phyloP scores from a whole-genome alignment of 2,797 vertebrate genomes.

The Epinephelus awoara region DNA sequence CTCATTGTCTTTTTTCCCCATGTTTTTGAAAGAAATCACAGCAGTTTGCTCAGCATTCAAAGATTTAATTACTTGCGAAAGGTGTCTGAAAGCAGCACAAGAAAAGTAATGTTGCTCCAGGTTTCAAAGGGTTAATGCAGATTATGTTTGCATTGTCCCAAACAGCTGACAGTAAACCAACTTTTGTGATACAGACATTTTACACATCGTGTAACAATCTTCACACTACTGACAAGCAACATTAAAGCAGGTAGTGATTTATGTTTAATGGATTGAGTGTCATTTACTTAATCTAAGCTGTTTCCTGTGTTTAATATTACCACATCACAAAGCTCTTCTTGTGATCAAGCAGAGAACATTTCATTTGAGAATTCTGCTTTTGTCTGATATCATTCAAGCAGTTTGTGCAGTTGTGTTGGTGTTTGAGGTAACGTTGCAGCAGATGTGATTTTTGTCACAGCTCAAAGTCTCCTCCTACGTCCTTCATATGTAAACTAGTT shows the following conservation, averaged over 20 bases:
- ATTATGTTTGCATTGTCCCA: background rate
- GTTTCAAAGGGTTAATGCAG: no score
- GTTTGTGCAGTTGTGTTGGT: background rate
- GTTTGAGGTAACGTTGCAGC: background rate
- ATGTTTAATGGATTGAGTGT: background rate
- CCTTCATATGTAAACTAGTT: background rate
- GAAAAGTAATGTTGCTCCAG: no score
- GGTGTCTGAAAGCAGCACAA: no score
- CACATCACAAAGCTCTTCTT: background rate
- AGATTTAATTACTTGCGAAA: no score
- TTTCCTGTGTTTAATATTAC: background rate
- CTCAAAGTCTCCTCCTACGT: no score
- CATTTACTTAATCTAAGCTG: background rate
- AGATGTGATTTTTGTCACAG: no score
- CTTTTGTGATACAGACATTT: background rate
- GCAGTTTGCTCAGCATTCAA: no score
- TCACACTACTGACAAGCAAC: background rate
- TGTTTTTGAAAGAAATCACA: no score
- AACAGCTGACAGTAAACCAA: background rate
- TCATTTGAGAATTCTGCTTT: background rate
- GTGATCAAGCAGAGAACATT: background rate
- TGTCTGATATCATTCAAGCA: background rate
- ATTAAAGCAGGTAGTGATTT: conserved; percentile 4
- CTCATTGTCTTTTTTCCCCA: no score
- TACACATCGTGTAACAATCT: background rate